phyloP scores from a whole-genome alignment of 2,113 vertebrate species.

The Zosterops japonicus region DNA sequence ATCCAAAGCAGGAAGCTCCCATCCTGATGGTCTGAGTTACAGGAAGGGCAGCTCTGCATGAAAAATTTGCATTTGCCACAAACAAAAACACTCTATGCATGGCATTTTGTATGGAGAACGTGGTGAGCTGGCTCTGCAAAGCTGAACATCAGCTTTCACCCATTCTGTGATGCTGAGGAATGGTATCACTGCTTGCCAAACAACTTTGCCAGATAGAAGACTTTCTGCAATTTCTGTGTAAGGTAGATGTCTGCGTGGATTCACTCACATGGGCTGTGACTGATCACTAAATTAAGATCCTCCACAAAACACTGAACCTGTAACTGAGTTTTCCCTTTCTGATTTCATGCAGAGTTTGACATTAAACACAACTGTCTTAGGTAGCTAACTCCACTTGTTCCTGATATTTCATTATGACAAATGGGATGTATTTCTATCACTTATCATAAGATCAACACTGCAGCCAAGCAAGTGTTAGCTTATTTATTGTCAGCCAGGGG shows the following conservation, averaged over 20 bases:
- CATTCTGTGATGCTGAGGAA: background rate
- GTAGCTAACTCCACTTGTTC: conserved; percentile 30
- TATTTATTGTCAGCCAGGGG: conserved; percentile 48
- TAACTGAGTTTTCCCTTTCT: background rate
- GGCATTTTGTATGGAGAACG: background rate
- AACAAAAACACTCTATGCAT: rapidly evolving
- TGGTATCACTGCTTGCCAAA: background rate
- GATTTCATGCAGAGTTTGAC: background rate
- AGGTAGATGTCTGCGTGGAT: background rate
- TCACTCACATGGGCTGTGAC: background rate
- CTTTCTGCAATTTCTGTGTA: background rate
- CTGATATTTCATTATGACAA: conserved; percentile 31
- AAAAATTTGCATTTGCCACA: background rate
- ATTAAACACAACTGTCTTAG: background rate
- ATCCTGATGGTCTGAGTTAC: background rate
- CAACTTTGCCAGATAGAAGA: background rate
- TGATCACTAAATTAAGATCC: background rate
- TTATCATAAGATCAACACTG: conserved; percentile 45
- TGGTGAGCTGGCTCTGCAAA: background rate
- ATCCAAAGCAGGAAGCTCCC: background rate
- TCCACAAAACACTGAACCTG: background rate
- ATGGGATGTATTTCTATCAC: conserved; percentile 35
- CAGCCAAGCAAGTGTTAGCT: conserved; percentile 28
- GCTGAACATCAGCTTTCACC: background rate
- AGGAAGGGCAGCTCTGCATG: background rate